Evolutionary conservation across 2,888 invertebrate genomes (phyloP).

Genomic region (Leuctra nigra): DNA sequence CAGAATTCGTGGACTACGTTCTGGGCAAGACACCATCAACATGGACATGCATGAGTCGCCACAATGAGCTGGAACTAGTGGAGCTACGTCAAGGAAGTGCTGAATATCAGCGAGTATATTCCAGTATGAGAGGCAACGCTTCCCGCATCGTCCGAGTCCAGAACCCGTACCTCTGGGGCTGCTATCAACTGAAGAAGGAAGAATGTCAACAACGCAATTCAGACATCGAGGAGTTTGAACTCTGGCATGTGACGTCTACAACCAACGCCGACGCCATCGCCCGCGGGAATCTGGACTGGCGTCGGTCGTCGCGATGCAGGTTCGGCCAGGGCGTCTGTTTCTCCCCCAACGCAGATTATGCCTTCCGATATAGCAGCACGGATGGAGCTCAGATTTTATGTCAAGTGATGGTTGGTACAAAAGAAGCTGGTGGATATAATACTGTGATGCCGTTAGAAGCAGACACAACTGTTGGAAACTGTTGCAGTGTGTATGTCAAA

Average conservation of each 20-base stretch:
- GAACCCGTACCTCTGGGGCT: conserved; percentile 16
- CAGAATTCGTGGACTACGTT: no score
- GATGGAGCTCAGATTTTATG: conserved; percentile 36
- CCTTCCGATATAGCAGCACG: no score
- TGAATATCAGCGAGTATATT: neutral
- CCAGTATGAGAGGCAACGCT: neutral
- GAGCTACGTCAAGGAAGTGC: no score
- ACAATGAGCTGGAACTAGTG: no score
- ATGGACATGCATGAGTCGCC: no score
- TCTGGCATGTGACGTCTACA: conserved; percentile 26
- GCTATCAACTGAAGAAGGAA: conserved; percentile 26
- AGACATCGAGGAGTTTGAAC: conserved; percentile 10
- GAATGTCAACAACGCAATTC: conserved; percentile 15
- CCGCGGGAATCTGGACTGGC: conserved; percentile 26
- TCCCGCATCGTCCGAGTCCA: neutral
- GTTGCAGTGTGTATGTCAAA: conserved; percentile 36
- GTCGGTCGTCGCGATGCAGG: conserved; percentile 20
- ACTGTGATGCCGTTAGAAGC: conserved; percentile 32
- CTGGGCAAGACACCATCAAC: no score
- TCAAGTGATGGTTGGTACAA: conserved; percentile 34
- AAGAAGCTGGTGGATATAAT: no score
- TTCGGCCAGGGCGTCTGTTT: conserved; percentile 29
- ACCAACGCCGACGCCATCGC: conserved; percentile 18
- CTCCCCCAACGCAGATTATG: conserved; percentile 26
- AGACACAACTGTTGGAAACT: conserved; percentile 36